A percentile compares a stretch with the other conserved stretches of the same genome.
phyloP scores from a whole-genome alignment of 2,888 invertebrate genomes.

The Fragum sueziense region DNA sequence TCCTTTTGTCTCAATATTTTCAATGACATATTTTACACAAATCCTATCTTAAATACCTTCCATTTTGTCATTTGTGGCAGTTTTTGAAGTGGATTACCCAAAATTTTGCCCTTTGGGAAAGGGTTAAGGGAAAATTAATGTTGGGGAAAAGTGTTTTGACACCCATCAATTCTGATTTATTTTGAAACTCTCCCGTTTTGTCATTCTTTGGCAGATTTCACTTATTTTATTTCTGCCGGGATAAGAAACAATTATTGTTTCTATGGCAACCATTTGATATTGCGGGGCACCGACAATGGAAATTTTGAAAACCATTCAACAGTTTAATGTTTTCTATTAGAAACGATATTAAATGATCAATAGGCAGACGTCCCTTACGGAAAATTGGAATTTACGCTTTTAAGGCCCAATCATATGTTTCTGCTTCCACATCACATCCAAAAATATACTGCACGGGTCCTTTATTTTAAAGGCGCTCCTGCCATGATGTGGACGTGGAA shows the following conservation, averaged over 20 bases:
- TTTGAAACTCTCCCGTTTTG: constrained; percentile 6
- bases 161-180: constrained; percentile 10
- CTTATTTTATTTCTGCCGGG: not conserved
- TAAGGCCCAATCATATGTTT: not conserved
- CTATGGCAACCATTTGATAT: not conserved
- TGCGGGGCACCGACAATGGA: not conserved
- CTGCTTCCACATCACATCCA: not conserved
- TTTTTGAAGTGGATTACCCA: too few species aligned
- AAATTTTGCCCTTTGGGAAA: not conserved
- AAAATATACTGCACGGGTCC: too few species aligned
- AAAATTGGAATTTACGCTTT: not conserved
- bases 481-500: too few species aligned
- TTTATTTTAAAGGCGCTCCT: too few species aligned
- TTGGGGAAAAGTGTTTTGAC: not conserved
- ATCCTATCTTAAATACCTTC: too few species aligned
- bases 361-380: not conserved
- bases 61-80: too few species aligned
- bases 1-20: too few species aligned
- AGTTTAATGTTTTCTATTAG: constrained; percentile 14
- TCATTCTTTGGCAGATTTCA: constrained; percentile 1
- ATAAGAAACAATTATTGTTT: constrained; percentile 5
- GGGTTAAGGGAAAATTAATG: too few species aligned
- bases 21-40: too few species aligned
- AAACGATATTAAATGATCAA: not conserved
- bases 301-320: constrained; percentile 7